Conservation (phyloP, 2,113 vertebrate species). For the Pardalotus punctatus region DNA sequence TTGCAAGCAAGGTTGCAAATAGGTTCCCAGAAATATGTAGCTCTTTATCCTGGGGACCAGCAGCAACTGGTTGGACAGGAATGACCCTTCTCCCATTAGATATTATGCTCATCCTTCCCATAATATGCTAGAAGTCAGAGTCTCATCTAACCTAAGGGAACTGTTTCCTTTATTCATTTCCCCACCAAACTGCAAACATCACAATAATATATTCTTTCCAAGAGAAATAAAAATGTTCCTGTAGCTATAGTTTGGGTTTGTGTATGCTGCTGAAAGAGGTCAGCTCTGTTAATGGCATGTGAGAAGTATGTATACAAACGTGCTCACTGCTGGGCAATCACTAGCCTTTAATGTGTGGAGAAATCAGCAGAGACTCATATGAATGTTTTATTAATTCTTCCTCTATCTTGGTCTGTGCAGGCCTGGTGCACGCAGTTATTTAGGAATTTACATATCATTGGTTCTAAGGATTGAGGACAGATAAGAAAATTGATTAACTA, state of each 20-base stretch:
- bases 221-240: constrained; percentile 8
- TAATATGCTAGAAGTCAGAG: not conserved
- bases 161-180: not conserved
- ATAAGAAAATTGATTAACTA: constrained; percentile 39
- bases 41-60: not conserved
- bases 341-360: not conserved
- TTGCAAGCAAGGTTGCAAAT: not conserved
- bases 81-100: not conserved
- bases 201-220: not conserved
- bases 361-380: constrained; percentile 8
- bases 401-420: constrained; percentile 14
- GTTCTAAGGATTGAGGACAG: constrained; percentile 40
- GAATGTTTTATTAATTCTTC: constrained; percentile 40
- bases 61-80: not conserved
- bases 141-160: not conserved
- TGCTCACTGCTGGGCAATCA: not conserved
- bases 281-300: not conserved
- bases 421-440: constrained; percentile 12
- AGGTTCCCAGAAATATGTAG: not conserved
- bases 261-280: not conserved
- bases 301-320: not conserved
- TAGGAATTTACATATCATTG: constrained; percentile 3
- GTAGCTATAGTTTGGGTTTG: not conserved
- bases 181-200: not conserved
- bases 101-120: not conserved